Conservation (phyloP, 2,888 invertebrate genomes). For the Scaeva pyrastri region DNA sequence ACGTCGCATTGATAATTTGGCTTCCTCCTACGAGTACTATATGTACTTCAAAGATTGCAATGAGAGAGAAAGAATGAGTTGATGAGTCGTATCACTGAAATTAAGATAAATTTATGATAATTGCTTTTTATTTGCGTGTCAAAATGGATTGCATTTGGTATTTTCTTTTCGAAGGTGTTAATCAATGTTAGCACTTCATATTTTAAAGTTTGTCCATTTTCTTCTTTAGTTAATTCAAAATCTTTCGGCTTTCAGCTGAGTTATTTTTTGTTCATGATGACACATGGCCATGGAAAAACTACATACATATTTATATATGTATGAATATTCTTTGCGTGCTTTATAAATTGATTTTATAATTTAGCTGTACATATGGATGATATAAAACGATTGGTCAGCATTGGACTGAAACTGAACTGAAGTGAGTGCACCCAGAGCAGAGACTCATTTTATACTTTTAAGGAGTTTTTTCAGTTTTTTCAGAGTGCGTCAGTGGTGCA, state of each 20-base stretch:
- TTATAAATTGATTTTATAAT: neutral
- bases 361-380: neutral
- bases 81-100: conserved; percentile 14
- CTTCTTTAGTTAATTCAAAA: conserved; percentile 1
- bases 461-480: too few relatives aligned
- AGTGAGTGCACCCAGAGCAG: neutral
- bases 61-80: neutral
- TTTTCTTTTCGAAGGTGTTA: conserved; percentile 20
- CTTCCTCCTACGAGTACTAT: conserved; percentile 61
- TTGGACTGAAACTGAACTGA: neutral
- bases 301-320: too few relatives aligned
- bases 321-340: too few relatives aligned
- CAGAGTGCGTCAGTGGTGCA: neutral
- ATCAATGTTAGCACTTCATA: conserved; percentile 57
- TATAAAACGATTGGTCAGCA: too few relatives aligned
- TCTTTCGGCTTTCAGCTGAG: neutral
- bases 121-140: conserved; percentile 60
- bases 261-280: neutral
- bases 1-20: conserved; percentile 27
- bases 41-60: neutral
- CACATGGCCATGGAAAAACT: neutral
- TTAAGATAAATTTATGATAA: conserved; percentile 63
- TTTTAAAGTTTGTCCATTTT: conserved; percentile 30
- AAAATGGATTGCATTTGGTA: conserved; percentile 33
- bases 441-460: neutral